phyloP scores from a whole-genome alignment of 2,113 vertebrate species.

The Oceanodroma tethys region DNA sequence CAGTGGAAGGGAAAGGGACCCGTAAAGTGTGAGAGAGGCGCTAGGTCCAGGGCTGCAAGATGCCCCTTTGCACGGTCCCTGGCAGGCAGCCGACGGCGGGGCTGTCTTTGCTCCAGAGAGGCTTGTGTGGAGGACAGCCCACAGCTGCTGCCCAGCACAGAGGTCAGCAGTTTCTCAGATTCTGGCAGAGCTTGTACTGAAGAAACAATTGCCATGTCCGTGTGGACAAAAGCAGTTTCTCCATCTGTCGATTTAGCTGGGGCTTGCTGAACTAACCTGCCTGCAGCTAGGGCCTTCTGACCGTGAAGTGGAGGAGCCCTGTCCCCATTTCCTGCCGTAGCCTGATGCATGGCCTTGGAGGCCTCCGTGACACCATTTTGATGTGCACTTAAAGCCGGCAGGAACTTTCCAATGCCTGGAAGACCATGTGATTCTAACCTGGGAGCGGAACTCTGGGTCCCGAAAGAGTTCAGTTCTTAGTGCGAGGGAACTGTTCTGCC shows the following conservation, averaged over 20 bases:
- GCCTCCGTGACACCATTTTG: accelerated
- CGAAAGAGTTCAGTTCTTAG: neutral
- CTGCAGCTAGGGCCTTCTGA: neutral
- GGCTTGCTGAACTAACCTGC: neutral
- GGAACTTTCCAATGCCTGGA: neutral
- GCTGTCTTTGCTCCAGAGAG: neutral
- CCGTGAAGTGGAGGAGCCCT: neutral
- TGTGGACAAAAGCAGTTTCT: neutral
- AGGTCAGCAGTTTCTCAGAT: neutral
- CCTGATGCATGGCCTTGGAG: neutral
- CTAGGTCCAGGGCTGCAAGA: neutral
- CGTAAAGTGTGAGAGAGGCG: neutral
- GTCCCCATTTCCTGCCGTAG: neutral
- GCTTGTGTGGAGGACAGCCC: accelerated
- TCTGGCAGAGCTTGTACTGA: neutral
- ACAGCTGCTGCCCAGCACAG: neutral
- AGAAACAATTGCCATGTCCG: neutral
- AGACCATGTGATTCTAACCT: neutral
- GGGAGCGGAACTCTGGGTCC: neutral
- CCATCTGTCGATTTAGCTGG: neutral
- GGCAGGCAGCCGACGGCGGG: neutral
- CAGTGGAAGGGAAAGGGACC: neutral
- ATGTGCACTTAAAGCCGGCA: neutral
- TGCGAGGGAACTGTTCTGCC: neutral
- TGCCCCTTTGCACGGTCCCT: neutral